Percentiles rank a stretch among this genome's conserved stretches.
Conservation (phyloP, 2,888 invertebrate species). For the Drepana falcataria region DNA sequence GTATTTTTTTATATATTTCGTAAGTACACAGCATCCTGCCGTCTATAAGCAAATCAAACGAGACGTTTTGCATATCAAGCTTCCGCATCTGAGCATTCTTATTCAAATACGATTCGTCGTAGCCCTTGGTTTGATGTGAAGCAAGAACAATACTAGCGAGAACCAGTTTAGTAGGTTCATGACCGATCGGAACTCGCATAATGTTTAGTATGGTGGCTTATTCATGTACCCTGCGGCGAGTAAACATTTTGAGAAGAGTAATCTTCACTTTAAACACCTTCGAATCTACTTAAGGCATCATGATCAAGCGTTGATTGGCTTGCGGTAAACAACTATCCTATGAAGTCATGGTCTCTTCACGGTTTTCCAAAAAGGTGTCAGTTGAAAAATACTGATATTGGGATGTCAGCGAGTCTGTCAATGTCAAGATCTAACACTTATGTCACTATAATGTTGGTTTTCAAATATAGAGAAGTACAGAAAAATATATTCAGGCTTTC, state of each 20-base stretch:
- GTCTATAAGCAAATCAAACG: background rate
- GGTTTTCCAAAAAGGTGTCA: too few relatives aligned
- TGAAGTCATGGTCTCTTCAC: too few relatives aligned
- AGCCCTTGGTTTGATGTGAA: slow-evolving; percentile 29
- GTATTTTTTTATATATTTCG: too few relatives aligned
- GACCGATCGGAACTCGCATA: slow-evolving; percentile 62
- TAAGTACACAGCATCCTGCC: too few relatives aligned
- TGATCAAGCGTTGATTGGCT: too few relatives aligned
- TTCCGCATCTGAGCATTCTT: slow-evolving; percentile 5
- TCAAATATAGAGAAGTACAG: too few relatives aligned
- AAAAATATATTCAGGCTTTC: too few relatives aligned
- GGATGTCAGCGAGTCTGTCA: too few relatives aligned
- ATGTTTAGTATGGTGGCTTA: slow-evolving; percentile 59
- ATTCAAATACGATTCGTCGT: slow-evolving; percentile 11
- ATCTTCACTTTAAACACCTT: background rate
- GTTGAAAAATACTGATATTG: too few relatives aligned
- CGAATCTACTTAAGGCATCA: background rate
- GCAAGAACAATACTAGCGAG: slow-evolving; percentile 51
- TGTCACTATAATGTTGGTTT: too few relatives aligned
- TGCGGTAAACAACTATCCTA: too few relatives aligned
- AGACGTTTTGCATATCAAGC: slow-evolving; percentile 3
- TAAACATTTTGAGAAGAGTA: slow-evolving; percentile 39
- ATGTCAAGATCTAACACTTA: too few relatives aligned
- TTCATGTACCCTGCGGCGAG: slow-evolving; percentile 28
- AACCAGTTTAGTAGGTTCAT: slow-evolving; percentile 75